Evolutionary conservation across 1,140 invertebrate species (phyloP), one percentile per base, ranked within the genome.

Genomic region (Augochlora pura): DNA sequence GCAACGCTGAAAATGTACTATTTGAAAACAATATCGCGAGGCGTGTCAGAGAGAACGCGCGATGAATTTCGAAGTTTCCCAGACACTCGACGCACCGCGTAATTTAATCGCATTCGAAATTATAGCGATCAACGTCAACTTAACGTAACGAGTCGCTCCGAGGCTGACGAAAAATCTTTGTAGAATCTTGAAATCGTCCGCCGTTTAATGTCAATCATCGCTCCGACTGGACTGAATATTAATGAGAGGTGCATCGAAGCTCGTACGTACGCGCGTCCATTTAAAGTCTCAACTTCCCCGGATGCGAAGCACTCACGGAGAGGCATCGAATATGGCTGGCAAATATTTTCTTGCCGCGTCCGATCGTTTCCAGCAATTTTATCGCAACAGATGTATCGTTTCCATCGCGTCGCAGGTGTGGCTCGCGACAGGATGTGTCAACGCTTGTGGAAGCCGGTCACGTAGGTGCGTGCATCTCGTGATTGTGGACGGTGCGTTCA

Each of bases 341-440:
- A 72, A 78, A 72, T 72, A 72, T 72, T 72, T 72, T 72, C 69
- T 78, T 78, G 60, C 67, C 57, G 23, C 59, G 46, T 21, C 23
- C 32, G 69, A 57, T 65, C 69, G 60, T 72, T 78, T 64, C 46
- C 76, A 25, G 60, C 60, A 65, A 78, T 72, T 72, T 85, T 85
- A 80, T 85, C 83, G 82, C 27, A 74, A 71, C 62, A n/a, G 18
- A 74, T 71, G 67, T 83, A 84, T 85, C 59, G 76, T 77, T n/a
- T 7, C 68, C 59, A 77, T 77, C 63, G 77, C 73, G 71, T 80
- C 59, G 78, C 84, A 87, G 86, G 86, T 87, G 86, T 86, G 86
- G 84, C 83, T 79, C 70, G 83, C 81, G 87, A 82, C 87, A 88
- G 87, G 87, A 88, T 88, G 86, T 88, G 83, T 88, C 87, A 85